A percentile compares a stretch with the other conserved stretches of the same genome.
These are phyloP conservation scores for Corythoichthys intestinalis DNA, from an alignment of 2,113 vertebrate species.

Conservation along the genomic window DNA sequence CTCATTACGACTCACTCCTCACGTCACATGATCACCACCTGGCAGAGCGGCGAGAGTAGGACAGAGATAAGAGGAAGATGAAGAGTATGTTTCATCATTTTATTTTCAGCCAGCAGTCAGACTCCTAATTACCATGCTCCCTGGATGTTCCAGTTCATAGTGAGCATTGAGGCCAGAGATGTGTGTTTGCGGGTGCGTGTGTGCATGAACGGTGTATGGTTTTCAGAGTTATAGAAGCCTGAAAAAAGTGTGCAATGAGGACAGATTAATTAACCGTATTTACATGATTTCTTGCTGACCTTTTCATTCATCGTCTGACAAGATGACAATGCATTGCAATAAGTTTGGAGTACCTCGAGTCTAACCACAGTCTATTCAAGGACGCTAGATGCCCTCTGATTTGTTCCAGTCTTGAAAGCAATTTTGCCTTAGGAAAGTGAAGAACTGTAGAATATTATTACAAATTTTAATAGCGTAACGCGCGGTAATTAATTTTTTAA, in stretches of 20 bases:
- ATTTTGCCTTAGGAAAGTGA: no score
- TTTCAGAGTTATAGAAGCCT: no score
- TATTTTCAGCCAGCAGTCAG: conserved; percentile 32
- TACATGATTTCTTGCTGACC: background rate
- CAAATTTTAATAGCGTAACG: no score
- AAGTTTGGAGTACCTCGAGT: no score
- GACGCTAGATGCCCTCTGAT: no score
- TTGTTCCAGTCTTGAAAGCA: no score
- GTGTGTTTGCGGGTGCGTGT: conserved; percentile 9
- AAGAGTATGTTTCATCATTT: conserved; percentile 11
- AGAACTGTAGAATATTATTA: no score
- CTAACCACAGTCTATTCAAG: no score
- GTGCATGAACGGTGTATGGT: background rate
- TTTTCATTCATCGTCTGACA: background rate
- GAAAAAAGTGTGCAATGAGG: background rate
- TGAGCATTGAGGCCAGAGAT: conserved; percentile 42
- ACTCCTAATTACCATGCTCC: conserved; percentile 55
- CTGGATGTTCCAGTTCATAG: conserved; percentile 57
- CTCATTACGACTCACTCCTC: background rate
- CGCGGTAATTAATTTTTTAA: no score
- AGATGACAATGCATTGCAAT: no score
- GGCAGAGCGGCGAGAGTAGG: conserved; percentile 1
- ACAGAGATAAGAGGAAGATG: background rate
- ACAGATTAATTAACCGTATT: background rate
- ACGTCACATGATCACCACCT: background rate